Base-by-base conservation (phyloP, 1,140 invertebrate genomes). In the Lepidurus packardi region DNA sequence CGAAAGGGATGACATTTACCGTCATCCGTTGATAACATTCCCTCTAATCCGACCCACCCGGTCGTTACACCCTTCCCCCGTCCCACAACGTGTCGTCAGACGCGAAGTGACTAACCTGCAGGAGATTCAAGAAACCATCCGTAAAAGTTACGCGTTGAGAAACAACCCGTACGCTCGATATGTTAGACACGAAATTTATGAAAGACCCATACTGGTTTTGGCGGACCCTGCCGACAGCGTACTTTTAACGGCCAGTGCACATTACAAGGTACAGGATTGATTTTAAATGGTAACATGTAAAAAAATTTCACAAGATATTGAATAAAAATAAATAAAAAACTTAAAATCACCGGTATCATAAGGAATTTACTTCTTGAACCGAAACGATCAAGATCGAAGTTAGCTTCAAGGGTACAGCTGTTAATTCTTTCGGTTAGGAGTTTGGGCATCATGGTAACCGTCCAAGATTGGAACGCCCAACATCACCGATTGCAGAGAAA, bases 361-460 rank as follows among this genome's bases (percentile, higher is more conserved):
- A 34, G 3, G 34, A 34, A 34, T 34, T 34, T 34, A 34, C 34
- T 34, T 34, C 34, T 34, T 34, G 3, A 34, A 34, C 34, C 34
- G 34, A 34, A 34, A 34, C 34, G 25, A 34, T 34, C 25, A 34
- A 34, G 34, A 34, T 2, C 34, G 3, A 34, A 65, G n/a, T 65
- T n/a, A 7, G 21, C 53, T 65, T 65, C 16, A 65, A 16, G n/a
- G 4, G 16, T 11, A 13, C 6, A 34, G 43, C 21, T 10, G 21
- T 44, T 43, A 41, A 47, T 25, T 41, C 24, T 47, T 11, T 43
- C 41, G 41, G 43, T 41, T 74, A 43, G 78, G 78, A 16, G 34
- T 45, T 34, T 78, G 78, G 65, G 73, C 78, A 45, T 78, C 73
- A 73, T 75, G 78, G 16, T 73, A 47, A 24, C 78, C 78, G 24